Percentiles rank a stretch among this genome's conserved stretches.
Evolutionary conservation across 2,888 invertebrate species (phyloP).

Genomic region (Cephus spinipes): DNA sequence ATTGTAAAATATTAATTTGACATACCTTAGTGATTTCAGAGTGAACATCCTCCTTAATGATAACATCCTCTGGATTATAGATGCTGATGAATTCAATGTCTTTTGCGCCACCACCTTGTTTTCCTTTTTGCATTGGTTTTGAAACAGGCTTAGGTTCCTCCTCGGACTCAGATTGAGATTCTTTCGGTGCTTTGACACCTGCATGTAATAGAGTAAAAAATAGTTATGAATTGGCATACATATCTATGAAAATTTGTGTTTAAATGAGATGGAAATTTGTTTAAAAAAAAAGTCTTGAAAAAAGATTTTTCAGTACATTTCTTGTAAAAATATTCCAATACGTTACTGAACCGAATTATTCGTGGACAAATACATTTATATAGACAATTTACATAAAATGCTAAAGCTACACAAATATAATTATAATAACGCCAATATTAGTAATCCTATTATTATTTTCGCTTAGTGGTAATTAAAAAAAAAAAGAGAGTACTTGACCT

Average conservation of each 20-base stretch:
- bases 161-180: constrained; percentile 48
- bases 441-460: too few species aligned
- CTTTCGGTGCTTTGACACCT: constrained; percentile 44
- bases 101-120: constrained; percentile 46
- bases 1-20: constrained; percentile 14
- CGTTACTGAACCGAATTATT: too few species aligned
- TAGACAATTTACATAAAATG: too few species aligned
- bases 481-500: too few species aligned
- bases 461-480: too few species aligned
- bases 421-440: too few species aligned
- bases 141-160: constrained; percentile 27
- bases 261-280: background rate
- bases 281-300: background rate
- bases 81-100: constrained; percentile 69
- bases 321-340: background rate
- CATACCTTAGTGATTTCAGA: constrained; percentile 56
- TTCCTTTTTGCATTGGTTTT: constrained; percentile 35
- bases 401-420: too few species aligned
- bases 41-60: constrained; percentile 63
- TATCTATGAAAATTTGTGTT: background rate
- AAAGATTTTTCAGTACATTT: background rate
- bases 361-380: too few species aligned
- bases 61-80: constrained; percentile 71
- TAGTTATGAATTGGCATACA: background rate
- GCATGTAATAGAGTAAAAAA: constrained; percentile 24